Conservation (phyloP, 2,113 vertebrate genomes). For the Chionomys nivalis region DNA sequence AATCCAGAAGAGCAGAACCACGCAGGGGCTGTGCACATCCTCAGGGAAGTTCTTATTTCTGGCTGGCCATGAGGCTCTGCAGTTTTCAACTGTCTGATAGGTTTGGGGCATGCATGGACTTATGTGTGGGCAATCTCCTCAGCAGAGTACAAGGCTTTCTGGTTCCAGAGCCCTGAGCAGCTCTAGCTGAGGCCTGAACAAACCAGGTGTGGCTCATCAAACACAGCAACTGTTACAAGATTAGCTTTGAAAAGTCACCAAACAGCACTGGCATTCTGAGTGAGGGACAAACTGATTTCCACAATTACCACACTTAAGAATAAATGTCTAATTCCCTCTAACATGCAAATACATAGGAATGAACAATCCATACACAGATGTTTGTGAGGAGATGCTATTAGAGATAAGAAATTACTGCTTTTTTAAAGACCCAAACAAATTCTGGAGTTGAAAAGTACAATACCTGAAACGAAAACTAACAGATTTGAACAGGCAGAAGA, state of each 20-base stretch:
- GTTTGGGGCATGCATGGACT: background rate
- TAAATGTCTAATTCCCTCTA: background rate
- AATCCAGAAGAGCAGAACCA: background rate
- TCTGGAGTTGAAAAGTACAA: background rate
- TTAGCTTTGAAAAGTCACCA: background rate
- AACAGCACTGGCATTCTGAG: background rate
- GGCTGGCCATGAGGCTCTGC: background rate
- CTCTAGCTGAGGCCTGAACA: background rate
- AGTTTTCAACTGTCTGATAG: background rate
- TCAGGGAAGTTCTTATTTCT: background rate
- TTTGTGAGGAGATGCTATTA: background rate
- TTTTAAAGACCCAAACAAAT: background rate
- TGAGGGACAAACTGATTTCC: background rate
- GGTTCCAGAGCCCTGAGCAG: background rate
- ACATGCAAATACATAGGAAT: background rate
- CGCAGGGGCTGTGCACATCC: background rate
- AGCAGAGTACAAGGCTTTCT: background rate
- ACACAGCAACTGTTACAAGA: background rate
- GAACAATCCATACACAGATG: background rate
- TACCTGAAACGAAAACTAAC: background rate
- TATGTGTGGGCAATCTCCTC: background rate
- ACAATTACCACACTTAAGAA: background rate
- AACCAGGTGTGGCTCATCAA: background rate
- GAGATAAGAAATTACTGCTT: background rate
- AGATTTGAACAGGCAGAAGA: background rate